Evolutionary conservation across 2,797 vertebrate species (phyloP).

Genomic region (Myotis planiceps): DNA sequence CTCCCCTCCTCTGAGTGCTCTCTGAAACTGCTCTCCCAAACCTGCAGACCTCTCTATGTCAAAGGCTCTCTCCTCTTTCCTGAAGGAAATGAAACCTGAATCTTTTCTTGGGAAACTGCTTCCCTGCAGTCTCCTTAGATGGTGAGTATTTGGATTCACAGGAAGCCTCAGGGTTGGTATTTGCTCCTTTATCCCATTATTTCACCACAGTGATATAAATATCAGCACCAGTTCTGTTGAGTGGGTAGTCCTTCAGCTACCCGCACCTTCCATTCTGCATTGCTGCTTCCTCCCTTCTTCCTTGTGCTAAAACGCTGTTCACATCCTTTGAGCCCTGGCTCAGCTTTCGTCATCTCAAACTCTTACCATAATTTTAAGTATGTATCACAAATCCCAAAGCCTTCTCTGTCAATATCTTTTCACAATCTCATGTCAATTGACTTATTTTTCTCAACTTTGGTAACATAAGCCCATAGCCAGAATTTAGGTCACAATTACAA

Average conservation of each 20-base stretch:
- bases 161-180: neutral
- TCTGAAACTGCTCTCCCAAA: neutral
- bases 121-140: neutral
- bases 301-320: fast-evolving
- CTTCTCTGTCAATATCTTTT: neutral
- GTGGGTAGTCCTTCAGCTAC: neutral
- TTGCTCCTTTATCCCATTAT: neutral
- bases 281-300: neutral
- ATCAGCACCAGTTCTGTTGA: neutral
- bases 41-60: neutral
- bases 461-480: neutral
- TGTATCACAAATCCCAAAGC: neutral
- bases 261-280: neutral
- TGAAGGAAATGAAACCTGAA: neutral
- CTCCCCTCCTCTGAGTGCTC: neutral
- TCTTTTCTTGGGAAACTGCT: neutral
- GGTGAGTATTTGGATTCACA: neutral
- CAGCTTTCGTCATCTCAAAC: neutral
- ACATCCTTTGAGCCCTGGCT: neutral
- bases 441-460: neutral
- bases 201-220: neutral
- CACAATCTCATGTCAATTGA: neutral
- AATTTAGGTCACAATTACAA: neutral
- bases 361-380: neutral
- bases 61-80: neutral